Percentiles rank a stretch among this genome's conserved stretches.
These are phyloP conservation scores for Coluber constrictor DNA, from an alignment of 2,797 vertebrate genomes.

Conservation along the genomic window DNA sequence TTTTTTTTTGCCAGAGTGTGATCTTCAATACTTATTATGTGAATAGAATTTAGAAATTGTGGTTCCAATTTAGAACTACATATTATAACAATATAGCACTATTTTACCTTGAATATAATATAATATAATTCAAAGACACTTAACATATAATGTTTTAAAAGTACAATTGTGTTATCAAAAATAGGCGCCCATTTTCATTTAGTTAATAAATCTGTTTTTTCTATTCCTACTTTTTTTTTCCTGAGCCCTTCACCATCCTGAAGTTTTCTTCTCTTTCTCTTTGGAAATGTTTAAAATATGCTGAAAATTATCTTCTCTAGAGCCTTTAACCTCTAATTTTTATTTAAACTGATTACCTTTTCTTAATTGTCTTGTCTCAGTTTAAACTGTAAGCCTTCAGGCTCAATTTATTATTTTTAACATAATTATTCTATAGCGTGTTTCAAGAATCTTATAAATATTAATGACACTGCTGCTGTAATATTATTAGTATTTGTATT, in stretches of 20 bases:
- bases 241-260: not conserved
- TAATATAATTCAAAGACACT: not conserved
- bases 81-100: not conserved
- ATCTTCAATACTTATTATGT: not conserved
- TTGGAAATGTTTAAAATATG: not conserved
- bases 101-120: not conserved
- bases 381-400: not conserved
- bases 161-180: not conserved
- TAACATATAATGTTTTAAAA: not conserved
- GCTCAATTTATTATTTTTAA: not conserved
- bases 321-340: not conserved
- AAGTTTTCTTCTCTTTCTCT: not conserved
- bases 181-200: not conserved
- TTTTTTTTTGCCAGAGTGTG: not conserved
- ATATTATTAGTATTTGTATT: not conserved
- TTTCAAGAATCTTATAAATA: not conserved
- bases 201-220: not conserved
- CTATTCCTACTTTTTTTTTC: not conserved
- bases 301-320: not conserved
- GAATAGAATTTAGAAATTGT: not conserved
- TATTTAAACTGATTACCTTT: not conserved
- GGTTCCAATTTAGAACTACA: not conserved
- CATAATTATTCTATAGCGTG: not conserved
- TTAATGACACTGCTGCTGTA: not conserved
- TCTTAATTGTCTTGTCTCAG: not conserved